Percentiles rank a stretch among this genome's conserved stretches.
Evolutionary conservation across 2,797 vertebrate genomes (phyloP).

Genomic region (Parauchenoglanis punctatus): DNA sequence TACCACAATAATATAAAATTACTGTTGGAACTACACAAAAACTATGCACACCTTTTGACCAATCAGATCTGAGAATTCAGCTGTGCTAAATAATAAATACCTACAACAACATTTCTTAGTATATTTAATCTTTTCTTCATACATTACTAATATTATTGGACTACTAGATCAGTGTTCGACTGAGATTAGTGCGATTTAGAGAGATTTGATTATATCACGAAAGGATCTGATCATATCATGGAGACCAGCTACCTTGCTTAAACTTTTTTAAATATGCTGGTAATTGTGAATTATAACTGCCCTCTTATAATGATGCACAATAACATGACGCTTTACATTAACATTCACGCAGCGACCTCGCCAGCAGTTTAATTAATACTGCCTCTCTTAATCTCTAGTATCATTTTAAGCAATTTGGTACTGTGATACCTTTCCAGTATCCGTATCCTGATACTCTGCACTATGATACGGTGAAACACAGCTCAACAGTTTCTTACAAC

Average conservation of each 20-base stretch:
- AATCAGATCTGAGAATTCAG: not conserved
- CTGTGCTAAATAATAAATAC: not conserved
- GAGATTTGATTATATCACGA: not conserved
- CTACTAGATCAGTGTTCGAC: not conserved
- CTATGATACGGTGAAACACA: constrained; percentile 8
- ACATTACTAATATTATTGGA: not conserved
- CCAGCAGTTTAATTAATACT: not conserved
- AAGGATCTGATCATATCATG: not conserved
- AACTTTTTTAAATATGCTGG: not conserved
- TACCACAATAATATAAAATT: not conserved
- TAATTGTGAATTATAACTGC: not conserved
- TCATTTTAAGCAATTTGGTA: not conserved
- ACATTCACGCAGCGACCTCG: too few relatives aligned
- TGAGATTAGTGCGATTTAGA: not conserved
- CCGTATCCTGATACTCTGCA: constrained; percentile 2
- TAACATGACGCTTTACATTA: not conserved
- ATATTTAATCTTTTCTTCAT: not conserved
- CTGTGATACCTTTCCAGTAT: not conserved
- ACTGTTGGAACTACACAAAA: not conserved
- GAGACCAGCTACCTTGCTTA: not conserved
- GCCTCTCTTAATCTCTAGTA: not conserved
- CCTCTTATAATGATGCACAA: not conserved
- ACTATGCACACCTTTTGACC: not conserved
- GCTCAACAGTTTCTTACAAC: too few relatives aligned
- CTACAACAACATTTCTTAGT: not conserved